Evolutionary conservation across 2,888 invertebrate species (phyloP).

Genomic region (Scaptomyza cyrtandrae): DNA sequence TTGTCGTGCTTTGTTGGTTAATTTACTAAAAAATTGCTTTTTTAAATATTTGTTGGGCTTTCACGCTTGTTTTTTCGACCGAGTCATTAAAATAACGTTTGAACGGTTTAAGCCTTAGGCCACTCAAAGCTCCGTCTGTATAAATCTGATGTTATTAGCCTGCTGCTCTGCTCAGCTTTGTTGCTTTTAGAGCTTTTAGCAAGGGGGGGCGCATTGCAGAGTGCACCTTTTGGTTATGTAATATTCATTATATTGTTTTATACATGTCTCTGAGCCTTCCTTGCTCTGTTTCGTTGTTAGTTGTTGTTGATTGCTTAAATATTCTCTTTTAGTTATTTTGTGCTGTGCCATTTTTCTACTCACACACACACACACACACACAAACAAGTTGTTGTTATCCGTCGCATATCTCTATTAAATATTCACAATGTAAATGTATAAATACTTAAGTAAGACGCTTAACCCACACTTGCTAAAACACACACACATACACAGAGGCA

Average conservation of each 20-base stretch:
- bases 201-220: conserved; percentile 13
- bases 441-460: conserved; percentile 78
- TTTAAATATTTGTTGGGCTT: conserved; percentile 58
- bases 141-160: conserved; percentile 46
- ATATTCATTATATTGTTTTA: conserved; percentile 57
- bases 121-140: conserved; percentile 38
- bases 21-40: conserved; percentile 80
- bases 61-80: conserved; percentile 7
- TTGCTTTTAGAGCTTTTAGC: conserved; percentile 44
- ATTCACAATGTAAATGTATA: conserved; percentile 80
- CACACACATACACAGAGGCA: conserved; percentile 24
- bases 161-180: conserved; percentile 6
- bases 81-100: conserved; percentile 58
- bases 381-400: conserved; percentile 69
- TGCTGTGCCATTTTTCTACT: conserved; percentile 60
- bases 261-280: neutral
- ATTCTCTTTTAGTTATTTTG: conserved; percentile 65
- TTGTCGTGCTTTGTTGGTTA: conserved; percentile 76
- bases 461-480: conserved; percentile 47
- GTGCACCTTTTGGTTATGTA: conserved; percentile 54
- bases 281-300: conserved; percentile 1
- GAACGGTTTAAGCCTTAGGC: conserved; percentile 70
- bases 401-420: conserved; percentile 74
- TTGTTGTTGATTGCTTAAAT: conserved; percentile 65
- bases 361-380: conserved; percentile 13